Conservation (phyloP, 1,140 invertebrate genomes). For the Rhyzopertha dominica region DNA sequence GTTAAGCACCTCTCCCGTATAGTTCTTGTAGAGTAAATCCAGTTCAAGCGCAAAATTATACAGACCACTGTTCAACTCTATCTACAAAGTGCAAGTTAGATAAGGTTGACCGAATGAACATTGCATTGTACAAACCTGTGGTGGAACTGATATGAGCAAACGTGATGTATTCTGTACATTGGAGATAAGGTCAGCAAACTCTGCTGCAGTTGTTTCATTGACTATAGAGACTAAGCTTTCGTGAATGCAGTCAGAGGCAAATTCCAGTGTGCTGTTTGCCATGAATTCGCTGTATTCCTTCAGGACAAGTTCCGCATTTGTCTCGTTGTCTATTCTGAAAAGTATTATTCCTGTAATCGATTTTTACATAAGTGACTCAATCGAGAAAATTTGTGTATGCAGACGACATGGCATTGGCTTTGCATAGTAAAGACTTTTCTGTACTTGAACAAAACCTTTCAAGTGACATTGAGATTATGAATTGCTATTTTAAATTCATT, state of each 20-base stretch:
- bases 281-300: slow-evolving; percentile 2
- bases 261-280: slow-evolving; percentile 7
- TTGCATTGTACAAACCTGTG: slow-evolving; percentile 34
- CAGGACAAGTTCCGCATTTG: background rate
- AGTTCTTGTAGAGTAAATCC: slow-evolving; percentile 19
- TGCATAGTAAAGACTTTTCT: too few relatives aligned
- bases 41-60: slow-evolving; percentile 7
- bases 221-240: slow-evolving; percentile 34
- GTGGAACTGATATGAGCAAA: slow-evolving; percentile 29
- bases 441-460: too few relatives aligned
- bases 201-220: slow-evolving; percentile 13
- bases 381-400: too few relatives aligned
- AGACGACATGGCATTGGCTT: too few relatives aligned
- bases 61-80: slow-evolving; percentile 13
- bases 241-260: slow-evolving; percentile 37
- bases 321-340: too few relatives aligned
- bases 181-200: background rate
- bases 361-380: too few relatives aligned
- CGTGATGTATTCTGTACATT: slow-evolving; percentile 7
- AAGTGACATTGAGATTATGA: too few relatives aligned
- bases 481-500: too few relatives aligned
- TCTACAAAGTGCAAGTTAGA: slow-evolving; percentile 20
- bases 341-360: too few relatives aligned
- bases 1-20: slow-evolving; percentile 12
- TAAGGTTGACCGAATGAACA: slow-evolving; percentile 3